Conservation (phyloP, 2,113 vertebrate species). For the Helogale parvula region DNA sequence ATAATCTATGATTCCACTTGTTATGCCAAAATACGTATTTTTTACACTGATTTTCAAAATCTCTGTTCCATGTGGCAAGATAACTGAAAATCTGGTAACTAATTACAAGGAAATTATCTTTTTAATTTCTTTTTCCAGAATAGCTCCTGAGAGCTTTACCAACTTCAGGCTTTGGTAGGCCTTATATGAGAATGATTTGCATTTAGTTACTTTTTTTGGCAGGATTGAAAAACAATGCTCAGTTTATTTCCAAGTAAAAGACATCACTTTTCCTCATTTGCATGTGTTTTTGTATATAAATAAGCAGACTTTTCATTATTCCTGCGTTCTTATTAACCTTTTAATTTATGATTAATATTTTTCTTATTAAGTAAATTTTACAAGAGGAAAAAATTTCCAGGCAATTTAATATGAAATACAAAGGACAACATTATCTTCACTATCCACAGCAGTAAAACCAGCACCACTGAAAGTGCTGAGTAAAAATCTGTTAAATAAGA, state of each 20-base stretch:
- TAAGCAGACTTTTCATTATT: not conserved
- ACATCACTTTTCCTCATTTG: not conserved
- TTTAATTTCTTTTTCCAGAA: not conserved
- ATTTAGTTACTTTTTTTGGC: not conserved
- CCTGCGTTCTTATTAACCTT: not conserved
- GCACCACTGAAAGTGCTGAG: not conserved
- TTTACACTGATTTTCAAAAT: constrained; percentile 8
- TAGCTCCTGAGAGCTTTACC: not conserved
- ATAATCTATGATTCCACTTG: not conserved
- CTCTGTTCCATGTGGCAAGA: not conserved
- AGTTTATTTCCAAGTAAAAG: constrained; percentile 23
- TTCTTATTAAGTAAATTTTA: not conserved
- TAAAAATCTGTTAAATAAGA: not conserved
- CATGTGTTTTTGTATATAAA: not conserved
- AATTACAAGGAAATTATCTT: not conserved
- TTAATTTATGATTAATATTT: not conserved
- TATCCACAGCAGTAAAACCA: too few relatives aligned
- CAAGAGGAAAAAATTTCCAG: not conserved
- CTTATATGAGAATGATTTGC: not conserved
- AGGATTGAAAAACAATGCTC: not conserved
- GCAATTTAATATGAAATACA: not conserved
- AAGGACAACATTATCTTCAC: not conserved
- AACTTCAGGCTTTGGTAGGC: not conserved
- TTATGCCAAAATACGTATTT: not conserved
- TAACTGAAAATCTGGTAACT: constrained; percentile 4